Evolutionary conservation across 2,888 invertebrate species (phyloP), one percentile per base, ranked within the genome.

Genomic region (Andrena hattorfiana): DNA sequence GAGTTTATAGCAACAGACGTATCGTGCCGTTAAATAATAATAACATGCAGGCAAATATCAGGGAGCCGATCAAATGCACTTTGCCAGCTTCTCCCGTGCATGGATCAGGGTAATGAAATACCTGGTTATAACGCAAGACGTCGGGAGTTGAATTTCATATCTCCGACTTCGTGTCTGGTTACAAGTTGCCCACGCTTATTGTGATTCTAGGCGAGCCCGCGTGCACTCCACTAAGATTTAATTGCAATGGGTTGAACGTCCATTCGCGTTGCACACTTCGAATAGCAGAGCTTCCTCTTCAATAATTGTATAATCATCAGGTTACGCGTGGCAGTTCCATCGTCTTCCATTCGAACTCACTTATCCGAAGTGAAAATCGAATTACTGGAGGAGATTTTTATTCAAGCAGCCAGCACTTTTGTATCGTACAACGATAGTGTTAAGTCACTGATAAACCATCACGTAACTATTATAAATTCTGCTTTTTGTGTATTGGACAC

Each of bases 151-250:
- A 62, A 69, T 85, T 81, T 74, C 84, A 63, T 56, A 56, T 73
- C 74, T 84, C 70, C 70, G 63, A 84, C 81, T 82, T 82, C 78
- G 68, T 69, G 67, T 84, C 84, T 26, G 69, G 76, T 78, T 75
- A 71, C 77, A 54, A 62, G 80, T 81, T 81, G 68, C 76, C 54
- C 20, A n/a, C 64, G 60, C 62, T 79, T 74, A 73, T 70, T 76
- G 76, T 16, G 83, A 84, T 77, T 51, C 20, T 51, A 35, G 51
- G 30, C 64, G 28, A 32, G 49, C 59, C 60, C 13, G 49, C 69
- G 13, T 54, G n/a, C 49, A 28, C 30, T 54, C 64, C 6, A 48
- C 26, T 10, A 13, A 49, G 35, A 60, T 49, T 48, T 71, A 60
- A 66, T 54, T 10, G 54, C 67, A 28, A 62, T 35, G 35, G 42